A percentile compares a stretch with the other conserved stretches of the same genome.
Evolutionary conservation across 35 echinoderm and acorn worm species (phyloP).

Genomic region (Chiridota heheva): DNA sequence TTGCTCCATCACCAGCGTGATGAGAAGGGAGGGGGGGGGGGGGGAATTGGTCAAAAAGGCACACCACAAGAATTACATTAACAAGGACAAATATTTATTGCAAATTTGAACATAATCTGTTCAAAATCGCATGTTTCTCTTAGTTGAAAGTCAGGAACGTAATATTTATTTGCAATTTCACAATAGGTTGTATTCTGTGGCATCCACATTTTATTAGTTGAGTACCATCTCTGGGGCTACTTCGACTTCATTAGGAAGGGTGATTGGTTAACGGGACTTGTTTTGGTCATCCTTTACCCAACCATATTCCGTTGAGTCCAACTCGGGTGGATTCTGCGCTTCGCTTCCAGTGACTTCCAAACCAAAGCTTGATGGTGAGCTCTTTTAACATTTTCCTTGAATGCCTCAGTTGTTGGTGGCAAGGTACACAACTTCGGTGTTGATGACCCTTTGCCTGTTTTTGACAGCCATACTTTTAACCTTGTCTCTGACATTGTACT

Average conservation of each 20-base stretch:
- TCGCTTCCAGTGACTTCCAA: conserved; percentile 15
- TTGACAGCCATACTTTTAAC: not conserved
- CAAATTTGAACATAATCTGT: no score
- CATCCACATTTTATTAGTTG: no score
- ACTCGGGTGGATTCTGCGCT: conserved; percentile 21
- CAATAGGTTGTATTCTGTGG: no score
- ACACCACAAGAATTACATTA: no score
- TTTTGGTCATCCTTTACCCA: not conserved
- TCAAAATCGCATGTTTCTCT: no score
- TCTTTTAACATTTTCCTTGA: conserved; percentile 27
- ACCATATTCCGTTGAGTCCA: conserved; percentile 37
- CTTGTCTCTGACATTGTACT: conserved; percentile 8
- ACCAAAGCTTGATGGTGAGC: conserved; percentile 21
- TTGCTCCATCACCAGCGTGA: no score
- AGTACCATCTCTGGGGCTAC: conserved; percentile 5
- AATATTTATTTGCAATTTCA: no score
- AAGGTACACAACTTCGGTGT: conserved; percentile 12
- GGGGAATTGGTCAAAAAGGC: no score
- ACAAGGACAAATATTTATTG: no score
- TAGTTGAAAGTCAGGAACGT: no score
- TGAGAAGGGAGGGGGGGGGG: no score
- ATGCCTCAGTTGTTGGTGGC: conserved; percentile 32
- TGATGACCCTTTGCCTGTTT: not conserved
- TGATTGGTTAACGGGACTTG: not conserved
- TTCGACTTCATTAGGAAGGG: not conserved